Evolutionary conservation across 2,888 invertebrate species (phyloP).

Genomic region (Microctonus hyperodae): DNA sequence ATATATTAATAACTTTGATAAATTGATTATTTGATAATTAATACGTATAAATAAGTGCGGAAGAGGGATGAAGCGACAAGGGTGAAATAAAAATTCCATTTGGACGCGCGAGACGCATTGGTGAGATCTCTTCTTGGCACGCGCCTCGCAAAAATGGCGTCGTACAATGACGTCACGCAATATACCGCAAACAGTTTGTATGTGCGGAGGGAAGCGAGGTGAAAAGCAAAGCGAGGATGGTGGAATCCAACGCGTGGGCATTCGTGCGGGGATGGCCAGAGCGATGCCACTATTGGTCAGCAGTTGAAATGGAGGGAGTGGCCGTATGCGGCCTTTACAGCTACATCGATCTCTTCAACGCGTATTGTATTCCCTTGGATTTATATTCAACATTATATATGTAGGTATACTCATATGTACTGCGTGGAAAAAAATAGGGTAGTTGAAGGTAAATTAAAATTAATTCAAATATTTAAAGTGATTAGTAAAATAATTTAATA

Average conservation of each 20-base stretch:
- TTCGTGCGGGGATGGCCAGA: slow-evolving; percentile 53
- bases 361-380: slow-evolving; percentile 20
- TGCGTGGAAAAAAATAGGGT: no score
- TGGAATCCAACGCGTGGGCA: slow-evolving; percentile 43
- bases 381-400: background rate
- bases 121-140: slow-evolving; percentile 50
- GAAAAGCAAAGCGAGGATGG: slow-evolving; percentile 38
- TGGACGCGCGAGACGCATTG: slow-evolving; percentile 8
- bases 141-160: slow-evolving; percentile 60
- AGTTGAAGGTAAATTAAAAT: background rate
- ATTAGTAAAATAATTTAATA: no score
- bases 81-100: slow-evolving; percentile 10
- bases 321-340: slow-evolving; percentile 48
- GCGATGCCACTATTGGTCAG: slow-evolving; percentile 58
- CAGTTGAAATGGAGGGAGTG: slow-evolving; percentile 57
- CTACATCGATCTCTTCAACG: slow-evolving; percentile 59
- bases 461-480: no score
- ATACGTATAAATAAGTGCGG: background rate
- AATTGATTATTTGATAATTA: background rate
- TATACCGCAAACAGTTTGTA: slow-evolving; percentile 14
- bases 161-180: slow-evolving; percentile 57
- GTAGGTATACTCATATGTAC: background rate
- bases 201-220: slow-evolving; percentile 3
- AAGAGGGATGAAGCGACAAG: background rate
- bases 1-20: background rate